Conservation (phyloP, 2,113 vertebrate species). For the Callospermophilus lateralis region DNA sequence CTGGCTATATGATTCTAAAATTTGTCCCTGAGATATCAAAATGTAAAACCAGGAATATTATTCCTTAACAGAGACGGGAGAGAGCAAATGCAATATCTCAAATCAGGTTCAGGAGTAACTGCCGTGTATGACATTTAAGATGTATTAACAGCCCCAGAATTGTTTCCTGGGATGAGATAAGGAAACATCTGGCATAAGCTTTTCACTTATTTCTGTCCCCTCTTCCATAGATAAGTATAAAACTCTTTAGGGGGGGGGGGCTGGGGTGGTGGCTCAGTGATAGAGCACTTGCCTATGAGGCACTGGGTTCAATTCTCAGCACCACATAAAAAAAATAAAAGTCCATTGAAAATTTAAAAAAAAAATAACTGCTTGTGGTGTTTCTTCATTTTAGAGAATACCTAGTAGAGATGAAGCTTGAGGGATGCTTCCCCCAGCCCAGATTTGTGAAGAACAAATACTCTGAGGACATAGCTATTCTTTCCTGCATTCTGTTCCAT, state of each 20-base stretch:
- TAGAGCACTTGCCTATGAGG: no score
- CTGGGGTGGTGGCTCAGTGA: no score
- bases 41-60: slow-evolving; percentile 45
- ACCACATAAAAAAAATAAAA: no score
- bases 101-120: slow-evolving; percentile 4
- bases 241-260: no score
- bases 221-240: not conserved
- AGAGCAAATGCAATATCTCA: slow-evolving; percentile 31
- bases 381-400: slow-evolving; percentile 23
- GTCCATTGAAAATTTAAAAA: no score
- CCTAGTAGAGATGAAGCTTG: not conserved
- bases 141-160: not conserved
- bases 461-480: not conserved
- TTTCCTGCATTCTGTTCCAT: not conserved
- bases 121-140: not conserved
- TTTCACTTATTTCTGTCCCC: not conserved
- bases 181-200: not conserved
- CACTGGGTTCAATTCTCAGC: no score
- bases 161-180: not conserved
- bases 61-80: not conserved
- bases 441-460: slow-evolving; percentile 43
- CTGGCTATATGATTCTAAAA: not conserved
- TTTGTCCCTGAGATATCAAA: not conserved
- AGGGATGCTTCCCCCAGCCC: not conserved
- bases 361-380: not conserved